Conservation (phyloP, 2,797 vertebrate species). For the Geotrypetes seraphini region DNA sequence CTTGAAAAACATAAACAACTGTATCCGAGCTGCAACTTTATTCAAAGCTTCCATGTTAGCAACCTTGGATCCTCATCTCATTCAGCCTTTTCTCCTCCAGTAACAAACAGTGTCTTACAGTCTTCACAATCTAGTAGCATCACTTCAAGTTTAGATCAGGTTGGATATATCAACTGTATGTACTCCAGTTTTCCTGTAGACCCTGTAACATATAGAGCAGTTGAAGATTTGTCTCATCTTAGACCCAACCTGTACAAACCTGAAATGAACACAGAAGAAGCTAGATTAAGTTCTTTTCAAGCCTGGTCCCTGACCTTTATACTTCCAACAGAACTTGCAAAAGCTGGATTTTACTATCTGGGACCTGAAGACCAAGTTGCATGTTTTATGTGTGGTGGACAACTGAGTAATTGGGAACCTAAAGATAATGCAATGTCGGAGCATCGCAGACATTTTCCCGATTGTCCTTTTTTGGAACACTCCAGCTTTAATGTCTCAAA, state of each 20-base stretch:
- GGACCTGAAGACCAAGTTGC: conserved; percentile 82
- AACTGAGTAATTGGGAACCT: conserved; percentile 90
- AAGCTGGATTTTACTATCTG: conserved; percentile 87
- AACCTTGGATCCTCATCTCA: conserved; percentile 67
- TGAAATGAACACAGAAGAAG: conserved; percentile 82
- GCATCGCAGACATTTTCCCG: conserved; percentile 88
- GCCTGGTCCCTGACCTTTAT: conserved; percentile 74
- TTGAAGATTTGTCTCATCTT: conserved; percentile 71
- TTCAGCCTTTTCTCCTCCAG: conserved; percentile 67
- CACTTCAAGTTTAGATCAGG: conserved; percentile 53
- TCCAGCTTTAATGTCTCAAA: conserved; percentile 76
- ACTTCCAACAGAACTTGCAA: conserved; percentile 76
- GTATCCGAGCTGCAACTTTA: conserved; percentile 80
- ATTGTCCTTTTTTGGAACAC: conserved; percentile 71
- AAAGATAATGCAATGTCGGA: conserved; percentile 86
- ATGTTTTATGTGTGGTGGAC: conserved; percentile 89
- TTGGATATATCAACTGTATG: conserved; percentile 63
- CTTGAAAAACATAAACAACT: conserved; percentile 80
- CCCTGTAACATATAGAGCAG: conserved; percentile 60
- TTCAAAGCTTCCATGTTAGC: conserved; percentile 66
- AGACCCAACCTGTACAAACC: conserved; percentile 64
- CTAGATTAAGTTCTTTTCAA: conserved; percentile 75
- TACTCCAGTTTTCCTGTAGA: conserved; percentile 64
- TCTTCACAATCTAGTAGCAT: conserved; percentile 33
- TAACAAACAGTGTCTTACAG: conserved; percentile 30